Percentiles rank a stretch among this genome's conserved stretches.
These are phyloP conservation scores for Sebastes cheni DNA, from an alignment of 2,797 vertebrate species.

Conservation along the genomic window DNA sequence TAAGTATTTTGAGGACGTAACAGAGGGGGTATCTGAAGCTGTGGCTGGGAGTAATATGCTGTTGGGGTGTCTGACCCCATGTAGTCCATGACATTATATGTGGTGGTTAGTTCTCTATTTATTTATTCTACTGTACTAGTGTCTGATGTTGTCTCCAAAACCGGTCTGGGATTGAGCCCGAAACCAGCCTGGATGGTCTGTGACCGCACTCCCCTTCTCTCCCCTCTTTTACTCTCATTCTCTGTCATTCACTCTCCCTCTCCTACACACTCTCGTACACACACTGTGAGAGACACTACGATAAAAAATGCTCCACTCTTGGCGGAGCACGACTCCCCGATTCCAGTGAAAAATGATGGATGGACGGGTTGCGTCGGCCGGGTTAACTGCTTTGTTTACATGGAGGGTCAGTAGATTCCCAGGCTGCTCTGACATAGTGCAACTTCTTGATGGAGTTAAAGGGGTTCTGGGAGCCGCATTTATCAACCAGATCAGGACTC, in stretches of 20 bases:
- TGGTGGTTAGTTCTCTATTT: conserved; percentile 62
- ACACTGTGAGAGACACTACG: not conserved
- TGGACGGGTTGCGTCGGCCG: conserved; percentile 38
- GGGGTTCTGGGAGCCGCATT: conserved; percentile 49
- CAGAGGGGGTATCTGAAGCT: conserved; percentile 30
- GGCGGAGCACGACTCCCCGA: conserved; percentile 35
- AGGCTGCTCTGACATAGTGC: conserved; percentile 62
- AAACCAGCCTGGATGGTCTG: conserved; percentile 55
- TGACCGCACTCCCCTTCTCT: conserved; percentile 48
- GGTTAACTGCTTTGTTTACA: conserved; percentile 61
- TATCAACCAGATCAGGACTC: conserved; percentile 39
- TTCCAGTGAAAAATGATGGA: conserved; percentile 62
- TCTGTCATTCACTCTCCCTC: conserved; percentile 24
- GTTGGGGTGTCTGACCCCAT: conserved; percentile 53
- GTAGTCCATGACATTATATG: conserved; percentile 59
- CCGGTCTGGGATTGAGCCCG: conserved; percentile 49
- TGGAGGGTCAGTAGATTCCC: conserved; percentile 72
- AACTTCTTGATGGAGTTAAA: conserved; percentile 38
- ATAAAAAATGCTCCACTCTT: conserved; percentile 15
- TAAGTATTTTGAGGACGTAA: conserved; percentile 42
- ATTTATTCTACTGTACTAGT: conserved; percentile 59
- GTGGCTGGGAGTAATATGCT: conserved; percentile 40
- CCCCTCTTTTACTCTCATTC: conserved; percentile 32
- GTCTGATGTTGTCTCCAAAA: conserved; percentile 71
- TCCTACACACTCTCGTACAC: conserved; percentile 1